These are phyloP conservation scores for Probaryconus sp. DNA, from an alignment of 1,140 invertebrate species.

Conservation along the genomic window DNA sequence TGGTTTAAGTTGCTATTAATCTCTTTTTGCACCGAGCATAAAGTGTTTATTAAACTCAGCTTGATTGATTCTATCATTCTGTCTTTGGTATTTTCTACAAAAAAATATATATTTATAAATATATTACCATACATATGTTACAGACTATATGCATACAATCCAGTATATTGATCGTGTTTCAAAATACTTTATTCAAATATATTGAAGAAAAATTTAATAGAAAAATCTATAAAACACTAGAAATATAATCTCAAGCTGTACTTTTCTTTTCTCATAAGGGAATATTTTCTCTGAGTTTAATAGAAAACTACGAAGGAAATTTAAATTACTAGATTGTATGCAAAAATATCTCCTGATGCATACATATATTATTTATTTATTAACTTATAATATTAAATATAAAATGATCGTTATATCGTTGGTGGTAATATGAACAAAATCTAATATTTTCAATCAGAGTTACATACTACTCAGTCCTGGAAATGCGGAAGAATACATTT, in stretches of 20 bases:
- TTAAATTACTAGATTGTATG: too few relatives aligned
- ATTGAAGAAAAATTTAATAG: too few relatives aligned
- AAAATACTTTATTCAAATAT: too few relatives aligned
- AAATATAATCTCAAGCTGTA: too few relatives aligned
- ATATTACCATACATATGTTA: too few relatives aligned
- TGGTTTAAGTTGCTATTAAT: conserved; percentile 58
- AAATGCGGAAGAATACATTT: conserved; percentile 16
- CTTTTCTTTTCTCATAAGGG: too few relatives aligned
- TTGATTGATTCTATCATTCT: conserved; percentile 60
- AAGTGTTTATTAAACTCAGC: conserved; percentile 52
- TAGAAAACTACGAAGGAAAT: too few relatives aligned
- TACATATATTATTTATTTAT: conserved; percentile 51
- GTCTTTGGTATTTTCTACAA: conserved; percentile 70
- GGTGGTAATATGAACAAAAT: conserved; percentile 59
- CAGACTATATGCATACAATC: too few relatives aligned
- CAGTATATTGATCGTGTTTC: too few relatives aligned
- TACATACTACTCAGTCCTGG: conserved; percentile 26
- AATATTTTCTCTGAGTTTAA: too few relatives aligned
- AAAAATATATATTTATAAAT: conserved; percentile 63
- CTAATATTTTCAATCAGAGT: conserved; percentile 49
- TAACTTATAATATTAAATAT: conserved; percentile 63
- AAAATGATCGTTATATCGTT: conserved; percentile 59
- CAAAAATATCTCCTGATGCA: too few relatives aligned
- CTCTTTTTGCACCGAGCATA: conserved; percentile 47
- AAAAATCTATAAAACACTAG: too few relatives aligned